Evolutionary conservation across 2,113 vertebrate species (phyloP).

Genomic region (Phyllopteryx taeniolatus): DNA sequence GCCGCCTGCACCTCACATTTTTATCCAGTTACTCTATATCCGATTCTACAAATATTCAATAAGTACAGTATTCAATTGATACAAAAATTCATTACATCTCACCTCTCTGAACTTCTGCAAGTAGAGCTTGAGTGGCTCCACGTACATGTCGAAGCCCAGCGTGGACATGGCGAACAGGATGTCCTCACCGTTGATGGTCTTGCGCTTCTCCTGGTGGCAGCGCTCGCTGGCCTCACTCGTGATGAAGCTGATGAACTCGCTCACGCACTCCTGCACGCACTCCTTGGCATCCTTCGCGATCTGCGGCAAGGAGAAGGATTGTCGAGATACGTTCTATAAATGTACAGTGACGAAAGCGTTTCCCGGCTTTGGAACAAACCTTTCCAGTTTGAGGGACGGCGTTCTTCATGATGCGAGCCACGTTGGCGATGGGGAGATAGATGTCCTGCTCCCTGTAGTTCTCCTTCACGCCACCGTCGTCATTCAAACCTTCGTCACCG

Average conservation of each 20-base stretch:
- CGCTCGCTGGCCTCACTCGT: conserved; percentile 96
- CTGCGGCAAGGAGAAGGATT: conserved; percentile 56
- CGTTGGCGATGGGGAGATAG: conserved; percentile 97
- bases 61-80: too few species aligned
- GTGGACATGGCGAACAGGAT: conserved; percentile 99
- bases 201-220: conserved; percentile 98
- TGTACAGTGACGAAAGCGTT: not conserved
- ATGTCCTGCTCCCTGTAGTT: conserved; percentile 98
- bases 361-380: conserved; percentile 61
- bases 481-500: conserved; percentile 90
- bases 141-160: conserved; percentile 96
- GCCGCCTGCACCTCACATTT: too few species aligned
- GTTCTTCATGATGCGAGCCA: conserved; percentile 99
- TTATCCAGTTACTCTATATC: too few species aligned
- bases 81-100: conserved; percentile 8
- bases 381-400: conserved; percentile 97
- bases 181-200: conserved; percentile 98
- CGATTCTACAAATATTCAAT: too few species aligned
- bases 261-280: conserved; percentile 97
- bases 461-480: conserved; percentile 92
- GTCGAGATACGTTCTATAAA: not conserved
- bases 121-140: conserved; percentile 96
- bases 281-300: conserved; percentile 98
- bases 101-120: conserved; percentile 99
- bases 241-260: conserved; percentile 99